A percentile compares a stretch with the other conserved stretches of the same genome.
Conservation (phyloP, 2,113 vertebrate genomes). For the Cranoglanis bouderius region DNA sequence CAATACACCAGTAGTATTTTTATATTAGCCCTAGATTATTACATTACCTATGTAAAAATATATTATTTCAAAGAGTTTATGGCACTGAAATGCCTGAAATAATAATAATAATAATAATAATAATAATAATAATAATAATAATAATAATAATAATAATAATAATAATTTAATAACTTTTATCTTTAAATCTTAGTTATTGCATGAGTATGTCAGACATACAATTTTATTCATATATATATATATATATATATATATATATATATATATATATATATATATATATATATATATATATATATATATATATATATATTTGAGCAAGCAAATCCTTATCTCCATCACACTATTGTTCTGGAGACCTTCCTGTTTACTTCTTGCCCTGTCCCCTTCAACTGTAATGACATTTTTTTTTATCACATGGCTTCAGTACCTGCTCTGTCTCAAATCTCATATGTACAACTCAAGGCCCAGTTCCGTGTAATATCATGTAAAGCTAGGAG, state of each 20-base stretch:
- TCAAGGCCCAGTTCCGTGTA: neutral
- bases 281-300: too few species aligned
- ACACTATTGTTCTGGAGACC: neutral
- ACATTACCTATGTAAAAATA: neutral
- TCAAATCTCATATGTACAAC: neutral
- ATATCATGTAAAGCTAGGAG: neutral
- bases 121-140: neutral
- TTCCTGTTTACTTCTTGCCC: neutral
- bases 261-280: too few species aligned
- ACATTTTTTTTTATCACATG: neutral
- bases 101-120: neutral
- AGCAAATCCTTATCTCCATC: neutral
- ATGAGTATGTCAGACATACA: neutral
- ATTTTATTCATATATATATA: too few species aligned
- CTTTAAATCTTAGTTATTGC: neutral
- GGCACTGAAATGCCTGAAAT: neutral
- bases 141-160: neutral
- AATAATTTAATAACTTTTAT: neutral
- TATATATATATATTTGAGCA: too few species aligned
- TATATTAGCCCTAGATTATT: neutral
- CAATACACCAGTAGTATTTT: neutral
- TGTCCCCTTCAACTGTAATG: neutral
- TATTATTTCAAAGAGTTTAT: neutral
- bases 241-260: too few species aligned
- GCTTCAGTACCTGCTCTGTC: neutral